Percentiles rank a stretch among this genome's conserved stretches.
These are phyloP conservation scores for Vollenhovia emeryi DNA, from an alignment of 1,140 invertebrate species.

Conservation along the genomic window DNA sequence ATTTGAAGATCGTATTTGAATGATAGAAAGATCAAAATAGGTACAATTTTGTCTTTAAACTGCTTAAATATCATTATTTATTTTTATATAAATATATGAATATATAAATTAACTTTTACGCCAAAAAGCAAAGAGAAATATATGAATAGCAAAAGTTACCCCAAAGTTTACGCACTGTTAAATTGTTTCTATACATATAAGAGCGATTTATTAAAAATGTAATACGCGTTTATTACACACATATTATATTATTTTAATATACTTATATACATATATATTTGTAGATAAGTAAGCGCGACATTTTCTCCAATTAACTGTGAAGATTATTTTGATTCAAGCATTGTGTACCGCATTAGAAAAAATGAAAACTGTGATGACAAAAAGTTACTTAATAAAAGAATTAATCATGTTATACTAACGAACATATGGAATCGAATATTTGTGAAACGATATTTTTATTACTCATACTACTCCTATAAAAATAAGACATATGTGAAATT, in stretches of 20 bases:
- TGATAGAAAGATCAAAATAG: conserved; percentile 56
- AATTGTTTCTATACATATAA: conserved; percentile 39
- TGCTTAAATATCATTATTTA: conserved; percentile 77
- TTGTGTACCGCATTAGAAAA: conserved; percentile 60
- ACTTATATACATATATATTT: not conserved
- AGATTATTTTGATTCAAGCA: conserved; percentile 63
- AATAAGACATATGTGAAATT: conserved; percentile 67
- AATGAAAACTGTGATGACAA: conserved; percentile 66
- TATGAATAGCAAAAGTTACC: conserved; percentile 46
- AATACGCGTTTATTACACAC: not conserved
- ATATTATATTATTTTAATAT: conserved; percentile 2
- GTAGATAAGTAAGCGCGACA: not conserved
- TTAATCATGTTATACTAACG: conserved; percentile 49
- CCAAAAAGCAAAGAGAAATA: conserved; percentile 76
- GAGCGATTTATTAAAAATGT: not conserved
- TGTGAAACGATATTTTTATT: conserved; percentile 74
- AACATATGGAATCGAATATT: conserved; percentile 60
- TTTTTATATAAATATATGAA: conserved; percentile 81
- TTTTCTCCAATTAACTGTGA: conserved; percentile 25
- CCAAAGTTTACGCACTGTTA: conserved; percentile 52
- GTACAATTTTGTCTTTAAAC: conserved; percentile 59
- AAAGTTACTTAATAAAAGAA: conserved; percentile 54
- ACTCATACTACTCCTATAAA: conserved; percentile 67
- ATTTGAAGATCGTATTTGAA: conserved; percentile 52
- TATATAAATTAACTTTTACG: conserved; percentile 76